These are phyloP conservation scores for Heliothis subflexa DNA, from an alignment of 1,140 invertebrate species.

Conservation along the genomic window DNA sequence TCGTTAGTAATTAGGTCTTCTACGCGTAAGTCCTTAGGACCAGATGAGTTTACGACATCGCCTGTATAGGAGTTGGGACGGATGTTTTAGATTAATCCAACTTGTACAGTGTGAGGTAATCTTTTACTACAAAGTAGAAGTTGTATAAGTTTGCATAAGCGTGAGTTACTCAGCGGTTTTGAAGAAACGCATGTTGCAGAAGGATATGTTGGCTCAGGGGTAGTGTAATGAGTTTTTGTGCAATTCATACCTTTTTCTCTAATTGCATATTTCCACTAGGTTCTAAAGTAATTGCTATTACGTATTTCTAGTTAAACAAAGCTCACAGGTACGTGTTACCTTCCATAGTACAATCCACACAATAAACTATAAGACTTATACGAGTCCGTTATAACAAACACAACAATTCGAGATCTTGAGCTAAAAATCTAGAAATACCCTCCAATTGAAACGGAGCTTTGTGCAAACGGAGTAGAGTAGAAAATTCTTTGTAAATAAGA, in stretches of 20 bases:
- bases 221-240: neutral
- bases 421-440: constrained; percentile 27
- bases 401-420: constrained; percentile 24
- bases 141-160: constrained; percentile 7
- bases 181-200: neutral
- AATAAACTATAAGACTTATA: constrained; percentile 26
- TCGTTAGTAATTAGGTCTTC: constrained; percentile 15
- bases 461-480: constrained; percentile 9
- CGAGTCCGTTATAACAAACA: constrained; percentile 24
- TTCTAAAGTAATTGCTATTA: neutral
- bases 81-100: constrained; percentile 7
- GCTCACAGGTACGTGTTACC: neutral
- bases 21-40: neutral
- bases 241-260: neutral
- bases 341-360: neutral
- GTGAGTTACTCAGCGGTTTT: neutral
- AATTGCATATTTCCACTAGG: neutral
- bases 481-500: constrained; percentile 27
- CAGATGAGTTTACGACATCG: constrained; percentile 24
- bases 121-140: neutral
- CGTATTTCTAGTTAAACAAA: neutral
- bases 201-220: neutral
- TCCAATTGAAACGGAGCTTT: constrained; percentile 30
- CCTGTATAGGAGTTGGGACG: constrained; percentile 2
- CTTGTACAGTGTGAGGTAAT: constrained; percentile 2